phyloP scores from a whole-genome alignment of 2,888 invertebrate species.

The Lottia gigantea region DNA sequence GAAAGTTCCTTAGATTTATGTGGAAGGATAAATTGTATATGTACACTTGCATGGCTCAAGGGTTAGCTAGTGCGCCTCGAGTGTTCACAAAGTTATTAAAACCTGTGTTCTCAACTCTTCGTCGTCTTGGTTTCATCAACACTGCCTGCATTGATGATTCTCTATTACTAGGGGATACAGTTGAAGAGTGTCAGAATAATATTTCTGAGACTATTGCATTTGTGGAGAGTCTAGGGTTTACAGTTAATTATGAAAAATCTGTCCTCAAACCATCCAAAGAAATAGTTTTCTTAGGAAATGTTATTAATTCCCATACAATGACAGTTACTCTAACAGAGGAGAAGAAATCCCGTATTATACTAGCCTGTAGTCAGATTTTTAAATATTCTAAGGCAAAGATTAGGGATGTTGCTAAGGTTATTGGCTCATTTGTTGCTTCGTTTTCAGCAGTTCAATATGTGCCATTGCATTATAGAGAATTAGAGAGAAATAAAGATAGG shows the following conservation, averaged over 20 bases:
- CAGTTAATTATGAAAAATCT: not conserved
- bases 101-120: no score
- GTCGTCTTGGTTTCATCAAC: not conserved
- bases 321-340: no score
- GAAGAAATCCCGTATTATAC: no score
- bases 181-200: not conserved
- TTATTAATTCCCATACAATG: no score
- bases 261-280: not conserved
- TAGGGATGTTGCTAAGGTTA: not conserved
- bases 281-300: not conserved
- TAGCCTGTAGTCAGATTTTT: no score
- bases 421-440: not conserved
- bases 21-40: not conserved
- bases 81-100: not conserved
- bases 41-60: not conserved
- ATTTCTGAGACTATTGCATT: not conserved
- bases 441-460: conserved; percentile 2
- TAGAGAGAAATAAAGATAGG: not conserved
- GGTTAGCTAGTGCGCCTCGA: not conserved
- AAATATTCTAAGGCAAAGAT: not conserved
- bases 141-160: not conserved
- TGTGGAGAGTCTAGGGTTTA: not conserved
- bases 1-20: not conserved
- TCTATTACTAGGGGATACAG: not conserved
- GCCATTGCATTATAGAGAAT: not conserved